Base-by-base conservation (phyloP, 2,113 vertebrate species). In the Camelus bactrianus region DNA sequence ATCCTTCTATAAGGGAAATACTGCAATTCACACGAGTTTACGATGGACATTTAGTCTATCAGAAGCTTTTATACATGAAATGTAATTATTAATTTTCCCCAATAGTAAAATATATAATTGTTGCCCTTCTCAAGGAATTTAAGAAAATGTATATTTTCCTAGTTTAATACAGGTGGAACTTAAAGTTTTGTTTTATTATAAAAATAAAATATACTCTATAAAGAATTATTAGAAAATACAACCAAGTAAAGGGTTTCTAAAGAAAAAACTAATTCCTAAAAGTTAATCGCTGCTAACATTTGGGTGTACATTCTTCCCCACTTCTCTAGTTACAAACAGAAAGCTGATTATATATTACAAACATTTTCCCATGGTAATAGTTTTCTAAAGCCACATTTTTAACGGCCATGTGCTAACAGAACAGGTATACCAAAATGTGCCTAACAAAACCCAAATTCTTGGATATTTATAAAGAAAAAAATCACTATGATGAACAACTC, bases 171-270 rank as follows among this genome's bases (percentile, higher is more conserved):
- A 70, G 4, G 15, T 22, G 62, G 56, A 83, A 83, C 32, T 58
- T 85, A 58, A 93, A 79, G 12, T 82, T 81, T 87, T 95, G 38
- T 79, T 91, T 90, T 81, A 86, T 72, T 86, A 94, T 62, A 32
- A 86, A 94, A 93, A 73, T 69, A 38, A 81, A 86, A 79, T 67
- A 91, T 76, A 6, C 9, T 79, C 28, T 72, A 30, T 65, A 91
- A 73, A 48, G 69, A 94, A 82, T 90, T 77, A 79, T 56, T 93
- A 48, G 17, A 72, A 93, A 93, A 48, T 32, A 84, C 10, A 94
- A 56, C 38, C 50, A 92, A 94, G 65, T 80, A 77, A 16, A 81
- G 93, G 80, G n/a, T 24, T 79, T 56, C 76, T 79, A 79, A 26
- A 88, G 30, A 86, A 84, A 65, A 64, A 70, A 79, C n/a, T 52